phyloP scores from a whole-genome alignment of 2,888 invertebrate species.

The Ecliptopera silaceata region DNA sequence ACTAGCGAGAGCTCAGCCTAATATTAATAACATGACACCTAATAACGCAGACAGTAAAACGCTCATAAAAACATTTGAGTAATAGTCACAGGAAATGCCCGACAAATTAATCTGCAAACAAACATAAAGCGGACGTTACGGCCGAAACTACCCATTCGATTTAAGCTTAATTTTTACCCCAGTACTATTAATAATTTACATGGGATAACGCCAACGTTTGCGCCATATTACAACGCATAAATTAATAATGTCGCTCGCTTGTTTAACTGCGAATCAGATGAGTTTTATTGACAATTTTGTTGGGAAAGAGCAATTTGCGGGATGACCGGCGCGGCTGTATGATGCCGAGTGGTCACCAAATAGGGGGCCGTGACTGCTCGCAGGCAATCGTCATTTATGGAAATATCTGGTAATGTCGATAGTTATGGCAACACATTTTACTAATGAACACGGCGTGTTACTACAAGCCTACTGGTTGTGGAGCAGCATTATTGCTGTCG shows the following conservation, averaged over 20 bases:
- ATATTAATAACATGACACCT: slow-evolving; percentile 35
- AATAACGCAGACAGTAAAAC: slow-evolving; percentile 37
- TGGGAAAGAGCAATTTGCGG: slow-evolving; percentile 82
- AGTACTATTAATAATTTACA: slow-evolving; percentile 83
- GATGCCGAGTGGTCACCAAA: slow-evolving; percentile 79
- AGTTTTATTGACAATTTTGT: slow-evolving; percentile 83
- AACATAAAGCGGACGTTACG: slow-evolving; percentile 77
- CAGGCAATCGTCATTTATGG: slow-evolving; percentile 62
- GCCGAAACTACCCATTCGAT: slow-evolving; percentile 80
- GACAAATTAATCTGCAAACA: slow-evolving; percentile 75
- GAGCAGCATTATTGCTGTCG: too few species aligned
- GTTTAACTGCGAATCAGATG: slow-evolving; percentile 83
- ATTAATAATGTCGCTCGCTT: slow-evolving; percentile 82
- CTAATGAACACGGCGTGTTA: slow-evolving; percentile 37
- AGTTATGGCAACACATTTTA: slow-evolving; percentile 46
- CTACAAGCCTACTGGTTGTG: too few species aligned
- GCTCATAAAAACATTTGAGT: slow-evolving; percentile 54
- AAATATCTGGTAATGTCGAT: slow-evolving; percentile 59
- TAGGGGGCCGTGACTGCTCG: slow-evolving; percentile 60
- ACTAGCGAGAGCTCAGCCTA: slow-evolving; percentile 30
- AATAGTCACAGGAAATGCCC: slow-evolving; percentile 62
- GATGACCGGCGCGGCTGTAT: slow-evolving; percentile 67
- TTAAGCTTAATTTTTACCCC: slow-evolving; percentile 83
- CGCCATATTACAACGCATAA: slow-evolving; percentile 82
- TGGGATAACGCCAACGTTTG: slow-evolving; percentile 79